Conservation (phyloP, 2,888 invertebrate genomes). For the Hydropsyche betteni region DNA sequence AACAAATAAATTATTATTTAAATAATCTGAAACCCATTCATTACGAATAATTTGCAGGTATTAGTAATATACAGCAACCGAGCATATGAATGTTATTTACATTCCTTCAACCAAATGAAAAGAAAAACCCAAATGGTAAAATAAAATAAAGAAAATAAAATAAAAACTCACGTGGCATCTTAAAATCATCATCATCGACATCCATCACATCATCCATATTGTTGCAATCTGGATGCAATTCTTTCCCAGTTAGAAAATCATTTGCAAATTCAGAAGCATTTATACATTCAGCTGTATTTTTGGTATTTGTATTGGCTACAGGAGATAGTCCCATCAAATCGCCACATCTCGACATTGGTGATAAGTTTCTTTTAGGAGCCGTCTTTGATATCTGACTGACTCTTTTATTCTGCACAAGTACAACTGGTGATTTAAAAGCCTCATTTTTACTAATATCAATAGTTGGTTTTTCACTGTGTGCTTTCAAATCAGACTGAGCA, state of each 20-base stretch:
- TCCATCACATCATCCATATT: constrained; percentile 40
- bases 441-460: too few relatives aligned
- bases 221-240: constrained; percentile 27
- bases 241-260: constrained; percentile 46
- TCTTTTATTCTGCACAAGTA: neutral
- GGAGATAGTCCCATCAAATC: constrained; percentile 51
- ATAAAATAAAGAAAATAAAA: constrained; percentile 42
- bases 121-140: neutral
- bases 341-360: constrained; percentile 50
- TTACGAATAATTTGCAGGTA: too few relatives aligned
- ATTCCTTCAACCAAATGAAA: neutral
- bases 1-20: too few relatives aligned
- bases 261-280: neutral
- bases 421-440: constrained; percentile 5
- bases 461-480: neutral
- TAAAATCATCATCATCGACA: constrained; percentile 48
- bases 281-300: neutral
- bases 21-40: too few relatives aligned
- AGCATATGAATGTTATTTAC: too few relatives aligned
- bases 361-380: constrained; percentile 36
- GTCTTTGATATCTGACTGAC: neutral
- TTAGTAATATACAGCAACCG: too few relatives aligned
- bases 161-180: constrained; percentile 49
- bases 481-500: too few relatives aligned
- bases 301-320: constrained; percentile 23